phyloP scores from a whole-genome alignment of 2,797 vertebrate genomes.

The Rhinophrynus dorsalis region DNA sequence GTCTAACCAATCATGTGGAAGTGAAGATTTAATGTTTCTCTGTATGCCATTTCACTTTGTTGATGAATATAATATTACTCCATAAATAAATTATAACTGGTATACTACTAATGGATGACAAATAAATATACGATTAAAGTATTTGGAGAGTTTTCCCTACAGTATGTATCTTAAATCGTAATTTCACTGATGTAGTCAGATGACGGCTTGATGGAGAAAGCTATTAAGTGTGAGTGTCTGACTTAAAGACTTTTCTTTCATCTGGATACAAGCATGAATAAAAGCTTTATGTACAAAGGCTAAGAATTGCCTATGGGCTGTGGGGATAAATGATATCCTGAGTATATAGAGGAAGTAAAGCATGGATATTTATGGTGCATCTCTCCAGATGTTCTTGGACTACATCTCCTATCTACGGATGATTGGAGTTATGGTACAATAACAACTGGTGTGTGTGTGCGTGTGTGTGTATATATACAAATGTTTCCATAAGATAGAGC shows the following conservation, averaged over 20 bases:
- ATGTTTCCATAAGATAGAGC: too few species aligned
- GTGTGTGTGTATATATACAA: too few species aligned
- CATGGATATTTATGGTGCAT: too few species aligned
- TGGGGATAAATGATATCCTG: constrained; percentile 15
- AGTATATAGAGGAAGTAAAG: too few species aligned
- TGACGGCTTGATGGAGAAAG: constrained; percentile 11
- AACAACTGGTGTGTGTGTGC: too few species aligned
- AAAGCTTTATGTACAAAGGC: constrained; percentile 7
- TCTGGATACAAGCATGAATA: constrained; percentile 7
- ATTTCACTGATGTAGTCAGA: constrained; percentile 29
- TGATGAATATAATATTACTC: constrained; percentile 16
- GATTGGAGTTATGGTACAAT: too few species aligned
- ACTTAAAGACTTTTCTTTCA: constrained; percentile 30
- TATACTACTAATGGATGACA: constrained; percentile 29
- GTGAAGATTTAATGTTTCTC: too few species aligned
- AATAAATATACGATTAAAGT: constrained; percentile 32
- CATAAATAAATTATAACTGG: constrained; percentile 34
- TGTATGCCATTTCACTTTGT: not conserved
- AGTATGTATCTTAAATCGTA: constrained; percentile 32
- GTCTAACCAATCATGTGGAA: too few species aligned
- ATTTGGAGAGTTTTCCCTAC: constrained; percentile 28
- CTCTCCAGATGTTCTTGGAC: too few species aligned
- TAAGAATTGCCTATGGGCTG: constrained; percentile 18
- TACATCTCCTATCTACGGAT: too few species aligned
- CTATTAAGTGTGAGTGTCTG: constrained; percentile 18